Evolutionary conservation across 1,140 invertebrate genomes (phyloP), one percentile per base, ranked within the genome.

Genomic region (Cherax quadricarinatus): DNA sequence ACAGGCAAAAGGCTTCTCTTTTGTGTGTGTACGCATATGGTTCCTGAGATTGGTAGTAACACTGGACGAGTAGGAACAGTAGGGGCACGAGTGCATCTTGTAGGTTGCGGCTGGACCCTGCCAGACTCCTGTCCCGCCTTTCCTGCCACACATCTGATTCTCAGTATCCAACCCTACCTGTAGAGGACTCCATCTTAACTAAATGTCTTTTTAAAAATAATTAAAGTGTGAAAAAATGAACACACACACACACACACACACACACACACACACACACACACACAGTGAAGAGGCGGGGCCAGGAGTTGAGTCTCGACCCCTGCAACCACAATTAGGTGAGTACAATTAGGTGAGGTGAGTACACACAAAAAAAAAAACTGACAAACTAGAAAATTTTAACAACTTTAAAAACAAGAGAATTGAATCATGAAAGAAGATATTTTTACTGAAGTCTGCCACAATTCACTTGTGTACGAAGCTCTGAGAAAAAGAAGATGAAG

Each of bases 11-110:
- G 88, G 88, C 66, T 90, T 90, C 88, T 90, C 88, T 84, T 90
- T 83, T 75, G 88, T 90, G 88, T 90, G 88, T 24, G 88, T 90
- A 49, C 88, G 88, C 81, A 90, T 75, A 81, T 90, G 88, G 88
- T 83, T 83, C 88, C 88, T 75, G 81, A 90, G 81, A 57, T 90
- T 90, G 81, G 88, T 90, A 62, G 81, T 85, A 75, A 90, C 81
- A 90, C 73, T 81, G 88, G 88, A 66, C 5, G 88, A 83, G 88
- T 90, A 90, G 88, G 88, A 73, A 85, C 88, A 90, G 81, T 84
- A 83, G 80, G 81, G 88, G 66, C 88, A 90, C 41, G 51, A 57
- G 62, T 85, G 88, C 18, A 84, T 84, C 88, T 85, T 90, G 88
- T 24, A 90, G 70, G 88, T 49, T 12, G 80, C 51, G 48, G 41